Evolutionary conservation across 2,113 vertebrate genomes (phyloP), one percentile per base, ranked within the genome.

Genomic region (Grammomys dolichurus): DNA sequence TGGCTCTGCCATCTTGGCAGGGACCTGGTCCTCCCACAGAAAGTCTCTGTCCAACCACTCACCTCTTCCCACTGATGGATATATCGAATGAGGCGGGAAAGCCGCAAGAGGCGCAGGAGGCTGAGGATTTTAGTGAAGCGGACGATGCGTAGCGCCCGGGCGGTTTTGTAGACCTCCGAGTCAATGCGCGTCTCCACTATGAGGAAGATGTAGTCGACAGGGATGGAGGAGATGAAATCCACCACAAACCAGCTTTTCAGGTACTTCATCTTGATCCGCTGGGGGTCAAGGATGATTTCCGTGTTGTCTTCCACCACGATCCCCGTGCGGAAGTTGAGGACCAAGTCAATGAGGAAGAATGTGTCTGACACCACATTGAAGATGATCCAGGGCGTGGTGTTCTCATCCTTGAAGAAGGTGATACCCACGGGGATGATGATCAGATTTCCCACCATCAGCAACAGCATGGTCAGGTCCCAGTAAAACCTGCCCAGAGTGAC

Each of bases 21-120:
- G 54, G 63, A 13, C 73, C 22, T 0, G 11, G 0, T 33, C 33
- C 54, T 77, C 28, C 60, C 22, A 8, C 7, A 7, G 31, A 77
- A 67, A 88, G 51, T 20, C 33, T 0, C n/a, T 48, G 16, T 51
- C 43, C 76, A 56, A n/a, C 36, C n/a, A 97, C 99, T 98, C 98
- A 99, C 99, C 99, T 99, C 99, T 98, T 99, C 99, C 99, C 99
- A 99, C 96, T 99, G 99, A 95, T 99, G 99, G 93, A 99, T 99
- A 82, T 99, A 99, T 81, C 99, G 99, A 94, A 99, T 99, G 98
- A 99, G 99, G 86, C 99, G 98, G 0, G 99, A 99, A 76, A 99
- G 99, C 31, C 99, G 98, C 78, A 99, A 98, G 10, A 99, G 99
- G 13, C 99, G 99, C 93, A 99, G 98, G 67, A 99, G 99, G 97